Percentiles rank a stretch among this genome's conserved stretches.
Conservation (phyloP, 2,113 vertebrate genomes). For the Aegotheles bennettii region DNA sequence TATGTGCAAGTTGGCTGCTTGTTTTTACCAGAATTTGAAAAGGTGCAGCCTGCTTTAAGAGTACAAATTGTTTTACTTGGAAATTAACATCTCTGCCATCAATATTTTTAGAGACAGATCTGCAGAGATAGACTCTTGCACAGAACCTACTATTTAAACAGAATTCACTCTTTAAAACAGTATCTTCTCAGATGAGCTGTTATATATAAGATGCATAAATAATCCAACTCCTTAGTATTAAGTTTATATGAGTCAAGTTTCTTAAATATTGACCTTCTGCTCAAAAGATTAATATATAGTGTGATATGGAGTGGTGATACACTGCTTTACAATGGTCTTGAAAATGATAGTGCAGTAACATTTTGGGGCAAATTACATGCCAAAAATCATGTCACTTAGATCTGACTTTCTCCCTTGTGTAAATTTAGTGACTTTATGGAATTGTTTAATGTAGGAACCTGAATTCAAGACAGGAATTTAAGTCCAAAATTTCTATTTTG, state of each 20-base stretch:
- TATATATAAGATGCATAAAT: not conserved
- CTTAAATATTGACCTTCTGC: not conserved
- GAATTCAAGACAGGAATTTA: not conserved
- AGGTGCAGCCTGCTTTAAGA: constrained; percentile 18
- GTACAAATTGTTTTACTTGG: not conserved
- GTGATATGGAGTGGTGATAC: not conserved
- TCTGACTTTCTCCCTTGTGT: not conserved
- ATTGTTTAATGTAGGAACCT: not conserved
- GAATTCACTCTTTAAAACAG: not conserved
- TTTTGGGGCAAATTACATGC: not conserved
- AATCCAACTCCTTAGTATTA: not conserved
- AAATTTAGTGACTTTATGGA: not conserved
- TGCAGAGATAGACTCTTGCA: constrained; percentile 1
- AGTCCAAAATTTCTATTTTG: not conserved
- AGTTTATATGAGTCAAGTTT: not conserved
- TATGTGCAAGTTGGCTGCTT: not conserved
- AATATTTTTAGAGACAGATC: not conserved
- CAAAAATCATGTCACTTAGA: not conserved
- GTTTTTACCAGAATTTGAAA: constrained; percentile 4
- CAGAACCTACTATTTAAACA: not conserved
- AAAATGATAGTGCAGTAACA: not conserved
- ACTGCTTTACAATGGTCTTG: not conserved
- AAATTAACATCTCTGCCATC: not conserved
- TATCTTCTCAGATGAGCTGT: not conserved
- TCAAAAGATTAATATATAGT: not conserved